Percentiles rank a stretch among this genome's conserved stretches.
These are phyloP conservation scores for Cephalopholis sonnerati DNA, from an alignment of 2,113 vertebrate species.

Conservation along the genomic window DNA sequence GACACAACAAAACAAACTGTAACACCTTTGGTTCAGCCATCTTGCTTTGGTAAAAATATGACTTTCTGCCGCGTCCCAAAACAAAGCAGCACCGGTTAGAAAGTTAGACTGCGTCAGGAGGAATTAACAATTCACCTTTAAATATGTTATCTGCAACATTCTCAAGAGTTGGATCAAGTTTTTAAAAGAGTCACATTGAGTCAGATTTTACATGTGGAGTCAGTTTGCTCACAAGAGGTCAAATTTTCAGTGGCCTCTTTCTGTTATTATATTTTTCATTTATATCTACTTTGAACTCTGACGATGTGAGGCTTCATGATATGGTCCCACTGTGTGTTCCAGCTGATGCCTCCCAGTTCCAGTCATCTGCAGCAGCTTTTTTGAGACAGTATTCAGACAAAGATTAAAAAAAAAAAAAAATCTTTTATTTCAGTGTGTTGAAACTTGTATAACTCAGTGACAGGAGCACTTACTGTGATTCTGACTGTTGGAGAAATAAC, in stretches of 20 bases:
- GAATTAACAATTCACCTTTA: neutral
- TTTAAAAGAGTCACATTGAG: neutral
- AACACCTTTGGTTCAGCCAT: conserved; percentile 73
- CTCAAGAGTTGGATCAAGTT: neutral
- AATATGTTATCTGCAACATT: neutral
- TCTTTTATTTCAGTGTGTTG: too few species aligned
- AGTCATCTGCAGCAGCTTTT: too few species aligned
- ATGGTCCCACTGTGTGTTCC: too few species aligned
- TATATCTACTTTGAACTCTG: too few species aligned
- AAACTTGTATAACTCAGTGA: too few species aligned
- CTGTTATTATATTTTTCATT: too few species aligned
- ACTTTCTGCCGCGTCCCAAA: conserved; percentile 65
- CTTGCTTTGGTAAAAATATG: conserved; percentile 81
- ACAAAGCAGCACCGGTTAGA: conserved; percentile 43
- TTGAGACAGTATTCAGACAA: too few species aligned
- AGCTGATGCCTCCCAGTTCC: too few species aligned
- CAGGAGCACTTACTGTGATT: too few species aligned
- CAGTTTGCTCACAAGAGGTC: neutral
- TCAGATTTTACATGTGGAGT: neutral
- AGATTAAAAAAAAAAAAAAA: too few species aligned
- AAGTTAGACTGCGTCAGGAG: neutral
- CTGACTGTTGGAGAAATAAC: too few species aligned
- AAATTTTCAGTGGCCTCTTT: neutral
- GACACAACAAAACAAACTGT: conserved; percentile 83
- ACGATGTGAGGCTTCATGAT: too few species aligned